These are phyloP conservation scores for Hypotaenidia okinawae DNA, from an alignment of 2,797 vertebrate species.

Conservation along the genomic window DNA sequence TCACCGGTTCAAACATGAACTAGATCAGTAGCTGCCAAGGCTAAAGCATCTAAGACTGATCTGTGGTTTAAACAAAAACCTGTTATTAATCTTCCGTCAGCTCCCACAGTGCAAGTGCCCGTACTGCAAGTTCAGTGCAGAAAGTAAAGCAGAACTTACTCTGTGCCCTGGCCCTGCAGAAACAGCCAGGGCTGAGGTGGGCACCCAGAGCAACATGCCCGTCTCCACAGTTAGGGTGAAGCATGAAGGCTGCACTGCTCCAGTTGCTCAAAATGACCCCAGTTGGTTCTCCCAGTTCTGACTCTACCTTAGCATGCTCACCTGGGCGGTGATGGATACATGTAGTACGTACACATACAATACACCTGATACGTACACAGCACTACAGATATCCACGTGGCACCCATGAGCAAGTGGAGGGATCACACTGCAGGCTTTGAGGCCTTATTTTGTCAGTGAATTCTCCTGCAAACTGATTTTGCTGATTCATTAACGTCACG, in stretches of 20 bases:
- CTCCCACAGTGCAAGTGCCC: not conserved
- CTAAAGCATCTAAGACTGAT: not conserved
- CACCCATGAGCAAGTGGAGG: not conserved
- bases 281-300: not conserved
- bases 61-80: not conserved
- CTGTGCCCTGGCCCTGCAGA: not conserved
- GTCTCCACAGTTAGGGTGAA: not conserved
- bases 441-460: not conserved
- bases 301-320: not conserved
- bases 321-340: not conserved
- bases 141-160: not conserved
- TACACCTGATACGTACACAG: not conserved
- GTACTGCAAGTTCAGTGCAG: not conserved
- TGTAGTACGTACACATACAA: too few relatives aligned
- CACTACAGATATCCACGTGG: not conserved
- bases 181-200: not conserved
- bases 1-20: slow-evolving; percentile 37
- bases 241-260: not conserved
- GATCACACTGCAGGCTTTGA: not conserved
- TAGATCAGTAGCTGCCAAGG: not conserved
- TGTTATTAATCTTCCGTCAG: not conserved
- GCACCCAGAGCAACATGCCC: not conserved
- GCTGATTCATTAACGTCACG: not conserved
- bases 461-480: not conserved
- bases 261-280: not conserved